phyloP scores from a whole-genome alignment of 2,797 vertebrate genomes.

The Tiaroga cobitis region DNA sequence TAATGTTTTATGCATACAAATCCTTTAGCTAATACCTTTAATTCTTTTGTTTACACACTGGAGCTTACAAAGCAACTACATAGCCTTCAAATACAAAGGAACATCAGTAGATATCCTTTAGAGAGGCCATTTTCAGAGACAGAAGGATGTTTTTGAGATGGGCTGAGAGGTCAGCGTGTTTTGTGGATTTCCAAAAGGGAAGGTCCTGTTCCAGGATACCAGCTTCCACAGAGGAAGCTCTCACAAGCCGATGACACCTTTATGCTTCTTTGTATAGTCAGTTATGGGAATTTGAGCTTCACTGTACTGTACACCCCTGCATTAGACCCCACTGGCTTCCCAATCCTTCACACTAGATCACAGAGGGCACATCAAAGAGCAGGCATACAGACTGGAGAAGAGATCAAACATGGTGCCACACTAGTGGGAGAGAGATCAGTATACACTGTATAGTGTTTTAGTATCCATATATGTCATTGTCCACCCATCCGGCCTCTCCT shows the following conservation, averaged over 20 bases:
- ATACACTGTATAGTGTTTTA: constrained; percentile 19
- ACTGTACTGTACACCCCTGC: not conserved
- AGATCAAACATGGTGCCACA: constrained; percentile 7
- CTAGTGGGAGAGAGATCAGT: not conserved
- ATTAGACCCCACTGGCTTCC: not conserved
- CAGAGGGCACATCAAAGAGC: constrained; percentile 20
- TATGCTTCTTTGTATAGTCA: constrained; percentile 41
- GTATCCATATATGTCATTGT: constrained; percentile 85
- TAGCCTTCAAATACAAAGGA: constrained; percentile 28
- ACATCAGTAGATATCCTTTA: constrained; percentile 25
- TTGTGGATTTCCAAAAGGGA: constrained; percentile 65
- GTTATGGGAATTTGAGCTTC: constrained; percentile 23
- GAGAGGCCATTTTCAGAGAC: constrained; percentile 16
- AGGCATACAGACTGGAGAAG: constrained; percentile 5
- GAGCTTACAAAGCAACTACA: constrained; percentile 10
- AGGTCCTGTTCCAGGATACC: constrained; percentile 71
- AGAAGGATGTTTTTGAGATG: constrained; percentile 44
- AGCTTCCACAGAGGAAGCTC: constrained; percentile 73
- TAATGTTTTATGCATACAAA: not conserved
- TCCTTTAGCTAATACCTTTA: not conserved
- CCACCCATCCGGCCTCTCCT: constrained; percentile 86
- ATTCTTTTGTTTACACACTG: not conserved
- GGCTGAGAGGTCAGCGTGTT: constrained; percentile 63
- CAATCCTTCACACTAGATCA: constrained; percentile 27
- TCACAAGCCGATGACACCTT: constrained; percentile 59